These are phyloP conservation scores for Eulithis prunata DNA, from an alignment of 2,888 invertebrate species.

Conservation along the genomic window DNA sequence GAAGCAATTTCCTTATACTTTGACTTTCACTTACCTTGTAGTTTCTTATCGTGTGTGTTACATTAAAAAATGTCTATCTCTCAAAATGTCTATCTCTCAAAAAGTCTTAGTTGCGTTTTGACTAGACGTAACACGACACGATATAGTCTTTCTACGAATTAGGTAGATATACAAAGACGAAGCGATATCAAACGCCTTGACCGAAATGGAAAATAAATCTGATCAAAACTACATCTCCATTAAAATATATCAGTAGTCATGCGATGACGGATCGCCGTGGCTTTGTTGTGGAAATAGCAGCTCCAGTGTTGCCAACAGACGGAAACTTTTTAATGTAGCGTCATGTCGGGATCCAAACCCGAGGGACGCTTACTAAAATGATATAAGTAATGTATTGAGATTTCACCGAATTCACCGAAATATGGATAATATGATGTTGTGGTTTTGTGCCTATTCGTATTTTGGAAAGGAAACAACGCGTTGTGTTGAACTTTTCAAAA, in stretches of 20 bases:
- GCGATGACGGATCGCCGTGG: constrained; percentile 77
- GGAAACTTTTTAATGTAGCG: constrained; percentile 56
- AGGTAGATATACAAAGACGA: no score
- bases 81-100: no score
- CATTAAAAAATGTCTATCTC: no score
- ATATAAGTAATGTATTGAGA: constrained; percentile 24
- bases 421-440: neutral
- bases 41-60: no score
- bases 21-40: no score
- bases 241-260: constrained; percentile 83
- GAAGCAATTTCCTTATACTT: no score
- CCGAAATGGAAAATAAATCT: constrained; percentile 39
- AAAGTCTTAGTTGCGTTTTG: no score
- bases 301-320: constrained; percentile 49
- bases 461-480: neutral
- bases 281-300: constrained; percentile 80
- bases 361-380: constrained; percentile 35
- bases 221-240: constrained; percentile 80
- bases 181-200: constrained; percentile 38
- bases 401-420: constrained; percentile 5
- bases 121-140: no score
- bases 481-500: neutral
- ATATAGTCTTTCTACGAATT: no score
- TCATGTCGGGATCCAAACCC: constrained; percentile 32
- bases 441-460: no score